phyloP scores from a whole-genome alignment of 2,797 vertebrate genomes.

The Nyctalus aviator region DNA sequence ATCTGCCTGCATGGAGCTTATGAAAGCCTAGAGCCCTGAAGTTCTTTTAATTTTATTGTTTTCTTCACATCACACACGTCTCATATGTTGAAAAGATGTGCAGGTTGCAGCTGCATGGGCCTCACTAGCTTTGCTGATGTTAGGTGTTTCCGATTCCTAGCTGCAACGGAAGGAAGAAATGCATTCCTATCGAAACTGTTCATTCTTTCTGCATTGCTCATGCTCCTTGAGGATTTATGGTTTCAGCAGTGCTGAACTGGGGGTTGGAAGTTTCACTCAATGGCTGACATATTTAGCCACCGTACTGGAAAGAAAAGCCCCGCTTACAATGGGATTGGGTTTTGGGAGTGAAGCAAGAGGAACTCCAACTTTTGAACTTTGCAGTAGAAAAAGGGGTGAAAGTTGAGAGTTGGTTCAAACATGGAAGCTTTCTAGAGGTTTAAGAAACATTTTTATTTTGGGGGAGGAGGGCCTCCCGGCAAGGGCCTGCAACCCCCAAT shows the following conservation, averaged over 20 bases:
- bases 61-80: background rate
- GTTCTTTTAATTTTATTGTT: background rate
- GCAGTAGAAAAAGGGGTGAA: background rate
- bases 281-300: background rate
- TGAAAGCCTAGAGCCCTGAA: background rate
- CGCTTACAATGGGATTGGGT: background rate
- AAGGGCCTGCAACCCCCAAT: background rate
- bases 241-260: background rate
- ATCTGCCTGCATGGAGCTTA: background rate
- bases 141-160: background rate
- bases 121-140: background rate
- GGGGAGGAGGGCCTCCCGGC: background rate
- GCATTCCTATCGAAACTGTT: background rate
- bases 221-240: background rate
- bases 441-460: constrained; percentile 9
- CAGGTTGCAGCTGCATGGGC: rapidly evolving
- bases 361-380: background rate
- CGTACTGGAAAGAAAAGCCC: background rate
- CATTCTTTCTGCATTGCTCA: constrained; percentile 9
- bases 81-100: background rate
- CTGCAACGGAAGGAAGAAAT: background rate
- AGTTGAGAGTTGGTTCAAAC: background rate
- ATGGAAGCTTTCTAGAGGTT: background rate
- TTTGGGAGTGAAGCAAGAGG: background rate
- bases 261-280: background rate